phyloP scores from a whole-genome alignment of 2,113 vertebrate species.

The Phyllopteryx taeniolatus region DNA sequence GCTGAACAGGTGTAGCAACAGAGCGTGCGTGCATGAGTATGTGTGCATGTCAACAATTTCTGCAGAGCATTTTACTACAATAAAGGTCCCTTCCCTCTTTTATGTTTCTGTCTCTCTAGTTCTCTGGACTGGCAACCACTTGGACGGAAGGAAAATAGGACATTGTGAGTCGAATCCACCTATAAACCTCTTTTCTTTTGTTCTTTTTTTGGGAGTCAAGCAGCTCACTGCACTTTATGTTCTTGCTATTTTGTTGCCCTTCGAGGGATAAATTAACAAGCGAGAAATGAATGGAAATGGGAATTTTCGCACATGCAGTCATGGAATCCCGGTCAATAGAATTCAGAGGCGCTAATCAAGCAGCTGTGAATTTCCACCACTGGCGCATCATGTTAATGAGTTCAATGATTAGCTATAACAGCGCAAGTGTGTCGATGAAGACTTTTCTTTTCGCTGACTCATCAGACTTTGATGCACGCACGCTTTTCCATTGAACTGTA shows the following conservation, averaged over 20 bases:
- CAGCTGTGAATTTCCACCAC: too few relatives aligned
- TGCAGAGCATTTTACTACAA: conserved; percentile 72
- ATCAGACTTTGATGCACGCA: conserved; percentile 14
- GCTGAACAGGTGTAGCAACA: conserved; percentile 74
- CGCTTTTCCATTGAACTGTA: not conserved
- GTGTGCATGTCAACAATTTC: conserved; percentile 25
- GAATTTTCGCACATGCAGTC: too few relatives aligned
- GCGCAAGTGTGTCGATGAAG: not conserved
- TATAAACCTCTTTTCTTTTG: conserved; percentile 58
- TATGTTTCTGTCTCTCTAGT: conserved; percentile 77
- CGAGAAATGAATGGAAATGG: not conserved
- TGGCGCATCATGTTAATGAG: not conserved
- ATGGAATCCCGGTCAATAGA: too few relatives aligned
- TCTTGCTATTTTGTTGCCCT: conserved; percentile 43
- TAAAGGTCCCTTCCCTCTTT: conserved; percentile 72
- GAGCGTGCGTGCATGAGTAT: conserved; percentile 24
- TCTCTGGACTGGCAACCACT: conserved; percentile 79
- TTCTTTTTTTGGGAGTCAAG: conserved; percentile 39
- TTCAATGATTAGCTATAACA: not conserved
- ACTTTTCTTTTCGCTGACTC: not conserved
- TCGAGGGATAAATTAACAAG: not conserved
- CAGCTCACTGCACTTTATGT: conserved; percentile 47
- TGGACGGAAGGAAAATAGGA: conserved; percentile 78
- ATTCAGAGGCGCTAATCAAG: too few relatives aligned
- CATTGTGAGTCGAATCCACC: conserved; percentile 75